Evolutionary conservation across 1,140 invertebrate species (phyloP).

Genomic region (Aphelenchoides fujianensis): DNA sequence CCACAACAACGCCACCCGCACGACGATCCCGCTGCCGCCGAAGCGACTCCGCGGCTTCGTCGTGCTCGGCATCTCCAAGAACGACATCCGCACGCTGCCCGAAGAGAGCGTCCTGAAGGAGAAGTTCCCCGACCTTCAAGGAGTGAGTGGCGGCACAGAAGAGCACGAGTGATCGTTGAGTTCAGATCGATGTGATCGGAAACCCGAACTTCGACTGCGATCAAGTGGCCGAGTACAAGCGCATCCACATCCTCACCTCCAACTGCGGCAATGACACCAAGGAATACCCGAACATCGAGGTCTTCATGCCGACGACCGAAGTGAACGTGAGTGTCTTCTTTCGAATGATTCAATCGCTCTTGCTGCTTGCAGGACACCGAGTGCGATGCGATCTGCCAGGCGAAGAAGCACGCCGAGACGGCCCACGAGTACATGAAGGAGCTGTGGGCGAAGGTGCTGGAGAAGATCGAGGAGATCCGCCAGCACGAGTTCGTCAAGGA

Average conservation of each 20-base stretch:
- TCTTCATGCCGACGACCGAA: constrained; percentile 19
- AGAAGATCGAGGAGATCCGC: constrained; percentile 28
- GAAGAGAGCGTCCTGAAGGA: constrained; percentile 36
- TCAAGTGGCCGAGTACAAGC: constrained; percentile 35
- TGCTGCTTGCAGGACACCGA: constrained; percentile 21
- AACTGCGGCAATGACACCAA: constrained; percentile 34
- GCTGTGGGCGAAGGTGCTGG: constrained; percentile 42
- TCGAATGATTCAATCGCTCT: constrained; percentile 20
- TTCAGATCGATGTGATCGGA: constrained; percentile 35
- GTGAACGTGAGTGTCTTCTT: constrained; percentile 22
- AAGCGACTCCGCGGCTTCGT: constrained; percentile 38
- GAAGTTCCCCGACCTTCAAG: constrained; percentile 42
- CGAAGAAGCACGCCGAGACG: constrained; percentile 21
- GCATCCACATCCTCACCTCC: constrained; percentile 36
- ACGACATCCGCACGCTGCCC: constrained; percentile 40
- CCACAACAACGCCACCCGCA: constrained; percentile 37
- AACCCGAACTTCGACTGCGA: constrained; percentile 47
- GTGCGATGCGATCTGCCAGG: constrained; percentile 39
- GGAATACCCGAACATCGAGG: constrained; percentile 22
- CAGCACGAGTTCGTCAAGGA: constrained; percentile 32
- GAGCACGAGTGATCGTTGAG: constrained; percentile 5
- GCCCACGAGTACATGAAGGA: constrained; percentile 39
- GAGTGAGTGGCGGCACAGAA: background rate
- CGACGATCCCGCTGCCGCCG: constrained; percentile 26
- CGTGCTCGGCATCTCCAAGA: constrained; percentile 42